These are phyloP conservation scores for Meliscaeva auricollis DNA, from an alignment of 2,888 invertebrate genomes.

Conservation along the genomic window DNA sequence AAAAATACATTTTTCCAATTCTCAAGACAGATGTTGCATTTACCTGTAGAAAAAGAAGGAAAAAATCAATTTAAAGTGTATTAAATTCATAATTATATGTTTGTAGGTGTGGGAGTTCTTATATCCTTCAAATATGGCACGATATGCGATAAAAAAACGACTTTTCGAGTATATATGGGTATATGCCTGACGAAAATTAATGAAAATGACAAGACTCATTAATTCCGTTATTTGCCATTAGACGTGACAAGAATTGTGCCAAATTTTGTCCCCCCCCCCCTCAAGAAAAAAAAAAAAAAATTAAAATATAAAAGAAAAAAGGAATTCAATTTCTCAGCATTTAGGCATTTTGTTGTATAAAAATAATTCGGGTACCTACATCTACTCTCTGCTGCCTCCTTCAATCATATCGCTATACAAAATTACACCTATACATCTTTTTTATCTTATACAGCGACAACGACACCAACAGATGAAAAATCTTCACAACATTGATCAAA, in stretches of 20 bases:
- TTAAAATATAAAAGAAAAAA: neutral
- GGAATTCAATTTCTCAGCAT: conserved; percentile 20
- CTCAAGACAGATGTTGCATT: neutral
- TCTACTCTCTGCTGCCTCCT: neutral
- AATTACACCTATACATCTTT: neutral
- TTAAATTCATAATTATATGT: no score
- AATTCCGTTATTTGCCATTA: conserved; percentile 43
- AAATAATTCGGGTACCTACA: neutral
- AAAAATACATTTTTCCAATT: neutral
- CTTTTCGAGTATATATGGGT: neutral
- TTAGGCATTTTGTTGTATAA: conserved; percentile 1
- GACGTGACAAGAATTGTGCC: conserved; percentile 27
- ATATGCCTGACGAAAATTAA: conserved; percentile 1
- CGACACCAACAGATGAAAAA: conserved; percentile 25
- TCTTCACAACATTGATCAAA: conserved; percentile 59
- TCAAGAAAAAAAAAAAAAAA: neutral
- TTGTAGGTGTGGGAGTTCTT: neutral
- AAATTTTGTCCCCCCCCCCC: neutral
- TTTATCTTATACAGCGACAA: neutral
- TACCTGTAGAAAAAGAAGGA: neutral
- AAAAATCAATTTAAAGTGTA: no score
- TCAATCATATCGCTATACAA: neutral
- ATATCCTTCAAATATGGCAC: neutral
- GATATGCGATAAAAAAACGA: neutral
- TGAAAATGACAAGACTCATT: conserved; percentile 28